Base-by-base conservation (phyloP, 2,797 vertebrate species). In the Gephyroberyx darwinii region DNA sequence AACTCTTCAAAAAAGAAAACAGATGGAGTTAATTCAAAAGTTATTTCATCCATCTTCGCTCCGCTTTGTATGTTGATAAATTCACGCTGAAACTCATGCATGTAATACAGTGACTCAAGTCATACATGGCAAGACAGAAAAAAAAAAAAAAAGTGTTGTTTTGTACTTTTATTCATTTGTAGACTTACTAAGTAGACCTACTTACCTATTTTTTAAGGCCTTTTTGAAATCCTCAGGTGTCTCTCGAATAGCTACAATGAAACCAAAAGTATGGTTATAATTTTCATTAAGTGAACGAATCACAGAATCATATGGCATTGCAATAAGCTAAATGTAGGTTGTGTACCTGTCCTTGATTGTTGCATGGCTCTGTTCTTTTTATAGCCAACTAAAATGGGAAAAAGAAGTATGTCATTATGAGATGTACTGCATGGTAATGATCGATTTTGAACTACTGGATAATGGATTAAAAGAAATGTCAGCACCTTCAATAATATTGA, bases 401-500 rank as follows among this genome's bases (percentile, higher is more conserved):
- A 63, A 69, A 20, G 6, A 5, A 70, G n/a, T 26, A 26, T 26
- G 26, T 26, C 26, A 26, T 26, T 26, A 26, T 30, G n/a, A 26
- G 22, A 30, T 47, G 1, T n/a, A 6, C 19, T 62, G 41, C 20
- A 30, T 53, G 0, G 2, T 1, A 30, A 31, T 17, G 17, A 31
- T 64, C 7, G 0, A 0, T 31, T 71, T 30, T n/a, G 0, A 59
- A 51, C 35, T 14, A 12, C 4, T 35, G 3, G 37, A 20, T 3
- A 41, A 35, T n/a, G 1, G 3, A 31, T 60, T 55, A 30, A 35
- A 63, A 60, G 2, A 3, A 68, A 80, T 60, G 3, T 57, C 67
- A 77, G 88, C 74, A 96, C 96, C 94, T 92, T 96, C 95, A 55
- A 97, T 93, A 51, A 97, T 85, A n/a, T 95, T 95, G 48, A 98